These are phyloP conservation scores for Lateolabrax maculatus DNA, from an alignment of 2,797 vertebrate genomes.

Conservation along the genomic window DNA sequence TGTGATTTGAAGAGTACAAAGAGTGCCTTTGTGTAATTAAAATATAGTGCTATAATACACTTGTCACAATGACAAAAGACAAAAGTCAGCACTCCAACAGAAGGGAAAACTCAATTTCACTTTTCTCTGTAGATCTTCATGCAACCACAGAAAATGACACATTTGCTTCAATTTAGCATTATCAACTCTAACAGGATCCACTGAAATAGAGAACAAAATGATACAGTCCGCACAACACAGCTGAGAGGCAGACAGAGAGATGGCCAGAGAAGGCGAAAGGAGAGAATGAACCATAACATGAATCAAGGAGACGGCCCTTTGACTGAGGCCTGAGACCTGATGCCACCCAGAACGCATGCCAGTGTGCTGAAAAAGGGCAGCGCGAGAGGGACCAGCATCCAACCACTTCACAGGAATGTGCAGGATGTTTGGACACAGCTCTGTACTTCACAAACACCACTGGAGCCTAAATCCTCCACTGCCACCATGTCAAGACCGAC, in stretches of 20 bases:
- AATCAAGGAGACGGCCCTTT: slow-evolving; percentile 61
- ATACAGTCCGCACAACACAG: slow-evolving; percentile 34
- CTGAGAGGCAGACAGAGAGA: slow-evolving; percentile 37
- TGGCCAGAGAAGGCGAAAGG: slow-evolving; percentile 56
- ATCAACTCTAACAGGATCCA: slow-evolving; percentile 49
- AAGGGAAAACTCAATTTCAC: slow-evolving; percentile 59
- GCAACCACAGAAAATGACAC: slow-evolving; percentile 59
- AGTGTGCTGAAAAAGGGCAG: slow-evolving; percentile 68
- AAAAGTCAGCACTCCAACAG: slow-evolving; percentile 63
- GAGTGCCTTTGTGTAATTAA: slow-evolving; percentile 69
- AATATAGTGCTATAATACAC: slow-evolving; percentile 68
- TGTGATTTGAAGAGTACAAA: slow-evolving; percentile 72
- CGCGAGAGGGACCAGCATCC: slow-evolving; percentile 70
- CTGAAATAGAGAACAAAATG: slow-evolving; percentile 40
- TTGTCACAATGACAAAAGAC: slow-evolving; percentile 77
- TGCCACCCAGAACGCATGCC: slow-evolving; percentile 83
- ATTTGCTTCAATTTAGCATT: slow-evolving; percentile 56
- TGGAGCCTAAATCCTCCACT: slow-evolving; percentile 77
- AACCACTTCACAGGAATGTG: slow-evolving; percentile 84
- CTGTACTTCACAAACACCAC: slow-evolving; percentile 83
- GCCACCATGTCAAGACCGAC: slow-evolving; percentile 76
- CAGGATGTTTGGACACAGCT: slow-evolving; percentile 84
- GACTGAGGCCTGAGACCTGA: slow-evolving; percentile 66
- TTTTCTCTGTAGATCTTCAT: slow-evolving; percentile 54
- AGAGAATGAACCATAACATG: slow-evolving; percentile 43